Percentiles rank a stretch among this genome's conserved stretches.
Conservation (phyloP, 2,113 vertebrate species). For the Sphyrna mokarran region DNA sequence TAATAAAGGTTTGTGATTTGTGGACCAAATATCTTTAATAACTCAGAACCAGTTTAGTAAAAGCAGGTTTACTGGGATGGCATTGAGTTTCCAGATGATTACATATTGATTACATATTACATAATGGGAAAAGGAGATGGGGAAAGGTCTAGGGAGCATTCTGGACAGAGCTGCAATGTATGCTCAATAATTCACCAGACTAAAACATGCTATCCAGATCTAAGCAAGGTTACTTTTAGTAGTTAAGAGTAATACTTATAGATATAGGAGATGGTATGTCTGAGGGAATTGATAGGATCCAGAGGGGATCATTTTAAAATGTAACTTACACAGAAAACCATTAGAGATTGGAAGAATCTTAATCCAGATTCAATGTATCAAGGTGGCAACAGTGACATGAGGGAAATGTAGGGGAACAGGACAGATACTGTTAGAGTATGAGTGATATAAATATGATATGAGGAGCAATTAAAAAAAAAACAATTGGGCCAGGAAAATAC, state of each 20-base stretch:
- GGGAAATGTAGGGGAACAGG: too few relatives aligned
- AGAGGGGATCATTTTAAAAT: neutral
- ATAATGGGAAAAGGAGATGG: neutral
- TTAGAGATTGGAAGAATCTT: neutral
- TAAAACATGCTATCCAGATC: neutral
- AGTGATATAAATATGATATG: neutral
- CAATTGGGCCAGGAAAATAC: neutral
- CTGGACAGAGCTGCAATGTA: neutral
- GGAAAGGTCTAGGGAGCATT: neutral
- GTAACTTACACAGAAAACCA: neutral
- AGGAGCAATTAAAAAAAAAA: neutral
- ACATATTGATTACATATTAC: too few relatives aligned
- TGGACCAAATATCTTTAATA: neutral
- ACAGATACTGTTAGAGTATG: neutral
- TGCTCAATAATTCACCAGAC: neutral
- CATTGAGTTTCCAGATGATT: neutral
- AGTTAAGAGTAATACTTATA: neutral
- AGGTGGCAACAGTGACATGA: neutral
- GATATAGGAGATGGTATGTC: neutral
- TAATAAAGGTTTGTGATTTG: neutral
- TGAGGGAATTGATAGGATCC: neutral
- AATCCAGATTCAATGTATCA: neutral
- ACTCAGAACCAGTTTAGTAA: neutral
- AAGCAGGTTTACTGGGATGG: neutral
- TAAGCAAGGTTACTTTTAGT: neutral